Evolutionary conservation across 2,888 invertebrate species (phyloP).

Genomic region (Callimorpha dominula): DNA sequence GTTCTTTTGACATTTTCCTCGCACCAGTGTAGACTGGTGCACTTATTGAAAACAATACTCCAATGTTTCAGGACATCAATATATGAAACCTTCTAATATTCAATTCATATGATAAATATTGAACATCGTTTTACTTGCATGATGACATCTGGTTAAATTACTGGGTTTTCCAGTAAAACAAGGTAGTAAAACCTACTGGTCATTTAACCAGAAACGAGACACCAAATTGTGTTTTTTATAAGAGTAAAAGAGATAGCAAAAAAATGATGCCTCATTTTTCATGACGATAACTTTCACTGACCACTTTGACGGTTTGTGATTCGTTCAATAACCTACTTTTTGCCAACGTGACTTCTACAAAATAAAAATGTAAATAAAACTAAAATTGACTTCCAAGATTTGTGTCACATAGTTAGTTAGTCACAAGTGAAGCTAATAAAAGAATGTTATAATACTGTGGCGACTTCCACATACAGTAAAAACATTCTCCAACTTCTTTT

Average conservation of each 20-base stretch:
- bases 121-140: conserved; percentile 36
- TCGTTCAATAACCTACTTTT: conserved; percentile 7
- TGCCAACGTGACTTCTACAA: neutral
- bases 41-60: conserved; percentile 39
- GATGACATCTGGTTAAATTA: conserved; percentile 40
- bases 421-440: no score
- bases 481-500: no score
- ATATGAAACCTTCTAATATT: conserved; percentile 37
- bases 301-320: conserved; percentile 2
- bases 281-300: neutral
- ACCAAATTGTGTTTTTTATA: fast-evolving
- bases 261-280: conserved; percentile 5
- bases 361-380: neutral
- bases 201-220: neutral
- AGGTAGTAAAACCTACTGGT: neutral
- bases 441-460: no score
- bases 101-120: conserved; percentile 10
- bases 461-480: no score
- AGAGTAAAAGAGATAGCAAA: conserved; percentile 25
- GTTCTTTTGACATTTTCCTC: conserved; percentile 71
- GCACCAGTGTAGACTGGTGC: conserved; percentile 27
- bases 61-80: conserved; percentile 45
- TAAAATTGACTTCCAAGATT: no score
- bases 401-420: no score
- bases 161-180: conserved; percentile 19